These are phyloP conservation scores for Lepus europaeus DNA, from an alignment of 2,113 vertebrate species.

Conservation along the genomic window DNA sequence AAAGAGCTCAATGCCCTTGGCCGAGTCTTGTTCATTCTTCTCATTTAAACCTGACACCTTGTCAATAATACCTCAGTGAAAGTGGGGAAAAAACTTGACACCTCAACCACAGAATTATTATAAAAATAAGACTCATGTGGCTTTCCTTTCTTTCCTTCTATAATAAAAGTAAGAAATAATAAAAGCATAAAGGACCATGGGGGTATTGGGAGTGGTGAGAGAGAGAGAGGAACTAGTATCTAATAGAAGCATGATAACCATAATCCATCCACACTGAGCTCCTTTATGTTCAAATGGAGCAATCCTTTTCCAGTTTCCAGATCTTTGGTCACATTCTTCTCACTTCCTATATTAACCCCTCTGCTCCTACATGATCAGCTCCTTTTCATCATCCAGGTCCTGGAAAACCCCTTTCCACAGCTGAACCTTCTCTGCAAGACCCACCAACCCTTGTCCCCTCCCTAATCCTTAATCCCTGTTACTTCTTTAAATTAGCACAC, in stretches of 20 bases:
- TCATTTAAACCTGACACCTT: neutral
- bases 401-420: neutral
- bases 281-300: neutral
- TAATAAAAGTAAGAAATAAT: neutral
- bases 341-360: neutral
- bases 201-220: neutral
- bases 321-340: neutral
- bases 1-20: neutral
- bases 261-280: neutral
- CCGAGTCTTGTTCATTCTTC: neutral
- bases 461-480: neutral
- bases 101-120: neutral
- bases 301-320: neutral
- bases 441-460: neutral
- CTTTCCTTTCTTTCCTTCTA: slow-evolving; percentile 49
- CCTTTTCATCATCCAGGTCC: neutral
- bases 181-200: neutral
- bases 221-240: neutral
- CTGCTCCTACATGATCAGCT: neutral
- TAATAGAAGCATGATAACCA: neutral
- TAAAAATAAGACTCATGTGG: neutral
- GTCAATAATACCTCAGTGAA: neutral
- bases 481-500: neutral
- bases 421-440: neutral
- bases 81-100: neutral